Evolutionary conservation across 2,888 invertebrate species (phyloP).

Genomic region (Mythimna lalbum): DNA sequence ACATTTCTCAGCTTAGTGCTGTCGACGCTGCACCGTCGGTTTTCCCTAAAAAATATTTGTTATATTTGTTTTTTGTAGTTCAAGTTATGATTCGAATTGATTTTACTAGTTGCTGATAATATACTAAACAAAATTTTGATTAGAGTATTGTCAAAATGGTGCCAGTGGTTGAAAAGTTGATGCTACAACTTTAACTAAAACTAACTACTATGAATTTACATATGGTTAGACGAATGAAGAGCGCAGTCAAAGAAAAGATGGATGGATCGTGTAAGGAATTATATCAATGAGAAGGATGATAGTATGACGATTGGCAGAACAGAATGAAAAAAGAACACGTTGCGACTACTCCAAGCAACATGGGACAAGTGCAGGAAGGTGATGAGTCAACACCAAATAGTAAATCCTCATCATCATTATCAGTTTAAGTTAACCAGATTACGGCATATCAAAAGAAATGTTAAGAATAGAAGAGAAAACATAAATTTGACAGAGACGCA

Average conservation of each 20-base stretch:
- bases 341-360: too few relatives aligned
- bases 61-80: not conserved
- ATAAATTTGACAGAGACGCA: not conserved
- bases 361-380: too few relatives aligned
- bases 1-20: not conserved
- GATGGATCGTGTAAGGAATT: too few relatives aligned
- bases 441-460: constrained; percentile 11
- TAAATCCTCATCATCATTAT: not conserved
- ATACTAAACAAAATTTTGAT: not conserved
- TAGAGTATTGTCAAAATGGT: too few relatives aligned
- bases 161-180: too few relatives aligned
- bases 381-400: not conserved
- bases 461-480: not conserved
- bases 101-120: not conserved
- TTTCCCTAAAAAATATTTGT: not conserved
- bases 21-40: not conserved
- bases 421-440: constrained; percentile 10
- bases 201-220: too few relatives aligned
- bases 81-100: not conserved
- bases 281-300: too few relatives aligned
- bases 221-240: too few relatives aligned
- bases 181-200: too few relatives aligned
- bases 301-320: too few relatives aligned
- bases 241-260: too few relatives aligned
- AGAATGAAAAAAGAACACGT: too few relatives aligned